Conservation (phyloP, 2,797 vertebrate species). For the Rhynchonycteris naso region DNA sequence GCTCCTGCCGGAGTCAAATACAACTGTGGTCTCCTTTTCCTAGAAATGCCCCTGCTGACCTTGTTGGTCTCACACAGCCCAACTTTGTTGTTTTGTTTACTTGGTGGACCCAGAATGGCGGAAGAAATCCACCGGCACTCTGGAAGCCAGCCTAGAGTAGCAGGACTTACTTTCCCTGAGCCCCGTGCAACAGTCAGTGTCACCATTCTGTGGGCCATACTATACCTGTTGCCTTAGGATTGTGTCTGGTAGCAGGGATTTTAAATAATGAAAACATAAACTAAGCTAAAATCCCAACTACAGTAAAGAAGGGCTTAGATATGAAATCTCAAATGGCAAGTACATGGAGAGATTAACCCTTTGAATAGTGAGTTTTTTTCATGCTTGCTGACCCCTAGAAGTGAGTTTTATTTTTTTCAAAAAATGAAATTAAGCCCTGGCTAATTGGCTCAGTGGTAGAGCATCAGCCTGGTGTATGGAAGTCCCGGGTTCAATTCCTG, state of each 20-base stretch:
- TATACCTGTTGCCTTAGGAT: background rate
- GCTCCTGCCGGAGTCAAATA: background rate
- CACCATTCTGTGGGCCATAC: background rate
- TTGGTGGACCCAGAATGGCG: background rate
- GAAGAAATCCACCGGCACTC: background rate
- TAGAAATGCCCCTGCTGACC: background rate
- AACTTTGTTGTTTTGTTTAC: background rate
- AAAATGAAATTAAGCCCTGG: too few relatives aligned
- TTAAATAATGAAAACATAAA: background rate
- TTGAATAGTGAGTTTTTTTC: too few relatives aligned
- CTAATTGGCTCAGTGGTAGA: too few relatives aligned
- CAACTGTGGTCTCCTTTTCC: background rate
- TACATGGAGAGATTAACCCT: background rate
- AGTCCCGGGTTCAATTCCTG: too few relatives aligned
- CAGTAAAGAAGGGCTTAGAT: background rate
- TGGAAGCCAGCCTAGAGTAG: background rate
- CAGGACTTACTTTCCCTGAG: background rate
- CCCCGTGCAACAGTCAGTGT: background rate
- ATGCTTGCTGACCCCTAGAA: too few relatives aligned
- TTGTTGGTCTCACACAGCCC: background rate
- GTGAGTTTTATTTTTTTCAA: too few relatives aligned
- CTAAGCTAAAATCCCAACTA: slow-evolving; percentile 13
- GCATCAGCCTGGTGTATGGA: too few relatives aligned
- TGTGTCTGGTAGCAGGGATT: background rate
- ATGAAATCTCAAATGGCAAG: background rate